Conservation (phyloP, 2,797 vertebrate genomes). For the Dromococcyx pavoninus region DNA sequence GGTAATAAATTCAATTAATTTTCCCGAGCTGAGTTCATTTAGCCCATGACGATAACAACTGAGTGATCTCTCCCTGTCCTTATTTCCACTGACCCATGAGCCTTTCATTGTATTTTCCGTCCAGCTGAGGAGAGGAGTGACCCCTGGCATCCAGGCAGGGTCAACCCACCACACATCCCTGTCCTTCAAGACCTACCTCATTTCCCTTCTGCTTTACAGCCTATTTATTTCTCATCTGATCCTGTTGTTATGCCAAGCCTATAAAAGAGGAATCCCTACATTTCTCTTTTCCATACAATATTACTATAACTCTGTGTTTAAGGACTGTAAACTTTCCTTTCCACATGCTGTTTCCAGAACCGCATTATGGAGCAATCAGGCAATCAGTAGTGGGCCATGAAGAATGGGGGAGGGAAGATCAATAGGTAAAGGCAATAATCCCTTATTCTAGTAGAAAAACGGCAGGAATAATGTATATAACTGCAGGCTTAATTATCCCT, state of each 20-base stretch:
- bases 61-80: too few relatives aligned
- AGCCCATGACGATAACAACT: too few relatives aligned
- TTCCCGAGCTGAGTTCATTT: too few relatives aligned
- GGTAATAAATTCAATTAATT: too few relatives aligned
- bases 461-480: neutral
- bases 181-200: accelerated
- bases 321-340: neutral
- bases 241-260: neutral
- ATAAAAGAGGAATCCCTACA: neutral
- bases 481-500: neutral
- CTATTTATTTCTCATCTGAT: neutral
- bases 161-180: neutral
- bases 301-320: neutral
- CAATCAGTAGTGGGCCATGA: neutral
- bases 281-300: neutral
- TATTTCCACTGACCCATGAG: too few relatives aligned
- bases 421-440: neutral
- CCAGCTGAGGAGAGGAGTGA: neutral
- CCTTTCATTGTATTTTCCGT: too few relatives aligned
- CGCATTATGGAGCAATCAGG: neutral
- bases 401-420: neutral
- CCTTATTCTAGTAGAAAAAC: neutral
- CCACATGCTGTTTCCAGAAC: neutral
- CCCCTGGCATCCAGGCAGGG: neutral
- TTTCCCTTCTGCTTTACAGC: neutral